Evolutionary conservation across 2,113 vertebrate species (phyloP), one percentile per base, ranked within the genome.

Genomic region (Corythornis vintsioides): DNA sequence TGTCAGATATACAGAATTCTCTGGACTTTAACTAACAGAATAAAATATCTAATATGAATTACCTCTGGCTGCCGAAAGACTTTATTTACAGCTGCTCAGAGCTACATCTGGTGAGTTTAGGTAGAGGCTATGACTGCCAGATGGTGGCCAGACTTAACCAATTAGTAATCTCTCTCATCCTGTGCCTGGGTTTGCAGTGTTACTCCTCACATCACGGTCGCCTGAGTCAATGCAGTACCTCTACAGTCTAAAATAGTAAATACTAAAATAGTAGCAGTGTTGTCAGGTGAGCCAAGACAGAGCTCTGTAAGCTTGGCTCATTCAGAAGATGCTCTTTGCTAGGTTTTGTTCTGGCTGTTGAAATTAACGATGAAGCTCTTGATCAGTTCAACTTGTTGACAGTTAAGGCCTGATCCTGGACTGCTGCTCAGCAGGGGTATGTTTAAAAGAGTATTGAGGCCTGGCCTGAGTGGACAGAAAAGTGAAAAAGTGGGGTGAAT

Each of bases 141-240:
- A 96, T 96, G 94, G 92, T 71, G 74, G 24, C 86, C 96, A 96
- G 95, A 87, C 38, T 83, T 85, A 77, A 67, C 71, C 91, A 94
- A 96, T 96, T 96, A 96, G 71, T 67, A 71, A 69, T 87, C 81
- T 56, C 89, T 96, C 95, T 95, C 74, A 96, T 96, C 96, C 92
- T 87, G 78, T 95, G 94, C 91, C 96, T 93, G 86, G 22, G 8
- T 79, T 86, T 93, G 86, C 52, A 79, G 28, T 15, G 55, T 52
- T 88, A 70, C 63, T 90, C 74, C 52, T 86, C 38, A 90, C 47
- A 91, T 95, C 84, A 76, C 8, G 2, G 52, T 53, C 93, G 66
- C 33, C 56, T 95, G 91, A 76, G 86, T 96, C 42, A 63, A 90
- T 64, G 33, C 86, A 73, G 59, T 93, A 70, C 84, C 56, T 89